A percentile compares a stretch with the other conserved stretches of the same genome.
Evolutionary conservation across 30 jellyfish, hydroid and myxozoan species (phyloP).

Genomic region (Mastigias papua): DNA sequence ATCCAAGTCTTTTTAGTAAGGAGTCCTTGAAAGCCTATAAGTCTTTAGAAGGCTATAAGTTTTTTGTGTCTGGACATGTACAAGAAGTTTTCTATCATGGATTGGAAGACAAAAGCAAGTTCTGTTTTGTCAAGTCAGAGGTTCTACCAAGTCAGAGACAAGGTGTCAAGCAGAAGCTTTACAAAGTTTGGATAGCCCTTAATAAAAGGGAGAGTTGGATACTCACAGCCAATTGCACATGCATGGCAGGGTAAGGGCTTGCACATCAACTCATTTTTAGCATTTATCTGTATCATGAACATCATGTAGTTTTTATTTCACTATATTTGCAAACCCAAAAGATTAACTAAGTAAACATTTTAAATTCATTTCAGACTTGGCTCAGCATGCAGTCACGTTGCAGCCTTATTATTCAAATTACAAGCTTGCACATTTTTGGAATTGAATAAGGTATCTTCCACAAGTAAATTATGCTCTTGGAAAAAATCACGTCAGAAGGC

Average conservation of each 20-base stretch:
- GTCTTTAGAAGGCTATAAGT: slow-evolving; percentile 59
- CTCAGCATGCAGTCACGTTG: slow-evolving; percentile 74
- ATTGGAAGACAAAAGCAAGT: slow-evolving; percentile 64
- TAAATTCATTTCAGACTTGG: slow-evolving; percentile 46
- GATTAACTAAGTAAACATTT: not conserved
- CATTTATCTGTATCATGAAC: not conserved
- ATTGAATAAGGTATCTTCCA: slow-evolving; percentile 26
- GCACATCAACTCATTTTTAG: not conserved
- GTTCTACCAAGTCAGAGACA: slow-evolving; percentile 54
- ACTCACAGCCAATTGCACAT: slow-evolving; percentile 36
- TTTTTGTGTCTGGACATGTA: slow-evolving; percentile 60
- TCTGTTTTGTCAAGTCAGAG: slow-evolving; percentile 2
- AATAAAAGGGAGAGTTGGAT: slow-evolving; percentile 34
- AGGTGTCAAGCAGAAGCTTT: slow-evolving; percentile 21
- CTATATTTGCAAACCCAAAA: not conserved
- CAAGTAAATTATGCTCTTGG: slow-evolving; percentile 49
- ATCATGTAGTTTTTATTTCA: not conserved
- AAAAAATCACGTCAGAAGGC: slow-evolving; percentile 24
- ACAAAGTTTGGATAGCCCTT: slow-evolving; percentile 28
- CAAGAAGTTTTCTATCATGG: slow-evolving; percentile 55
- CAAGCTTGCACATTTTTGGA: slow-evolving; percentile 45
- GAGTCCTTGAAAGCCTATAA: slow-evolving; percentile 48
- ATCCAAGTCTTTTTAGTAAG: slow-evolving; percentile 53
- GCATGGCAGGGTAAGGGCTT: slow-evolving; percentile 28
- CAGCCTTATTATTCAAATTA: slow-evolving; percentile 54